Evolutionary conservation across 2,113 vertebrate genomes (phyloP), one percentile per base, ranked within the genome.

Genomic region (Bubo blakistoni): DNA sequence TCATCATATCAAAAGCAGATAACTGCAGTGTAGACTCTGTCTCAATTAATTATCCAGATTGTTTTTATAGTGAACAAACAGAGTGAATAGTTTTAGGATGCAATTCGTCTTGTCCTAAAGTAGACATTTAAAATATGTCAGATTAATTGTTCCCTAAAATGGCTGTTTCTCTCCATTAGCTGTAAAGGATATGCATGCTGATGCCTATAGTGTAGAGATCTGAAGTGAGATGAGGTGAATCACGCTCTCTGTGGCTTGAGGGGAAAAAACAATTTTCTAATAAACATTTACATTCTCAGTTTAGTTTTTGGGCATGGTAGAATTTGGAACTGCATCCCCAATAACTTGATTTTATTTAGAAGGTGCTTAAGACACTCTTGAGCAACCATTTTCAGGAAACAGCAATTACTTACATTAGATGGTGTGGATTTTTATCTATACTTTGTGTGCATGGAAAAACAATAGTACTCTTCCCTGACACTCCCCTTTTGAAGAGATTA

Each of bases 331-430:
- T 55, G 57, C 5, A 4, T 57, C 79, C 36, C 13, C 7, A 30
- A 0, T 27, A 52, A 59, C 42, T 58, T 77, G 42, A 42, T 90
- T 92, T 89, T 51, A 58, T 79, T 71, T 36, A 55, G 49, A 76
- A 90, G 26, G 19, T 69, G 11, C 19, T 77, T 55, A 80, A 77
- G 57, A 46, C 34, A 25, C 29, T 63, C 59, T 91, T 86, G 51
- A 96, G 77, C 69, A 94, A 86, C 26, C 40, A 26, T 38, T 81
- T 86, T 71, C 42, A 69, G 65, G 55, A 92, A 94, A 62, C 10
- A 27, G 25, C 1, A 5, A 55, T 78, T 73, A 29, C 38, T 52
- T 67, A 19, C 18, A 47, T 7, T 62, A 73, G 83, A 51, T 54
- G 13, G 3, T 12, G 27, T 81, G 77, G 38, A 55, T 81, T 62